These are phyloP conservation scores for Conchocele bisecta DNA, from an alignment of 2,888 invertebrate genomes.

Conservation along the genomic window DNA sequence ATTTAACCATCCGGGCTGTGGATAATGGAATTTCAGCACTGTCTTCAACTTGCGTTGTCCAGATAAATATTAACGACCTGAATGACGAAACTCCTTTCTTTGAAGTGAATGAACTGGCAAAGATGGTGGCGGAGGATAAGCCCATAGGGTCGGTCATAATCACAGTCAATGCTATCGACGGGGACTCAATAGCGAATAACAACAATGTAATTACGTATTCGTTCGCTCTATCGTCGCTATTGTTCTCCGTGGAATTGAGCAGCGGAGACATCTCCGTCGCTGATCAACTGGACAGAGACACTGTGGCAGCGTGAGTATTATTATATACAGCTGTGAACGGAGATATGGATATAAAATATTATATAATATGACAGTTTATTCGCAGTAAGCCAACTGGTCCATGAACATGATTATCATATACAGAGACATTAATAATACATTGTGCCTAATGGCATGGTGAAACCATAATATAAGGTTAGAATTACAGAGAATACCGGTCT, in stretches of 20 bases:
- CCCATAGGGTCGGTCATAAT: conserved; percentile 63
- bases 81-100: conserved; percentile 73
- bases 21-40: conserved; percentile 66
- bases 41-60: conserved; percentile 60
- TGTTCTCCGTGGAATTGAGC: conserved; percentile 60
- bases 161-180: conserved; percentile 63
- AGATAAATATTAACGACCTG: conserved; percentile 63
- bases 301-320: conserved; percentile 58
- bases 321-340: no score
- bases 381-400: no score
- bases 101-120: conserved; percentile 50
- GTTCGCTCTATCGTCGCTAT: conserved; percentile 30
- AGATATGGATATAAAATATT: no score
- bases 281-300: conserved; percentile 70
- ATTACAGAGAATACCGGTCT: no score
- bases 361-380: no score
- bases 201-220: conserved; percentile 69
- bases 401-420: no score
- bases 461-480: no score
- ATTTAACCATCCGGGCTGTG: conserved; percentile 61
- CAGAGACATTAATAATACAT: no score
- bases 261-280: conserved; percentile 65
- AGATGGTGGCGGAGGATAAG: conserved; percentile 60
- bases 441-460: no score
- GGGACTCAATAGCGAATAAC: conserved; percentile 67